A percentile compares a stretch with the other conserved stretches of the same genome.
phyloP scores from a whole-genome alignment of 2,797 vertebrate species.

The Dendrocincla tyrannina region DNA sequence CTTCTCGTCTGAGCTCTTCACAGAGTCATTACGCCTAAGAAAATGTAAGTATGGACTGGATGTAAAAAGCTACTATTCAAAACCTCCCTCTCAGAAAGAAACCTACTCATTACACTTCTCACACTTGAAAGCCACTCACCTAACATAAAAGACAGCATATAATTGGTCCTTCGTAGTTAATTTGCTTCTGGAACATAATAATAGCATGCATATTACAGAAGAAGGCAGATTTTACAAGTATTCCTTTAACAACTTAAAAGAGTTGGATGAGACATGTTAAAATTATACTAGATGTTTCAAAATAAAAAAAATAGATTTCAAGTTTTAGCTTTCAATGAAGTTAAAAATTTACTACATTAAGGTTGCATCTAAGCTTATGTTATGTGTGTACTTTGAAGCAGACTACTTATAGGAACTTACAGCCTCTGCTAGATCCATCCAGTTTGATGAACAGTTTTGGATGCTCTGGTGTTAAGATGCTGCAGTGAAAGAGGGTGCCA shows the following conservation, averaged over 20 bases:
- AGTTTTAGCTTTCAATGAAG: neutral
- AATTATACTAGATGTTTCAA: neutral
- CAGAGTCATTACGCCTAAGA: neutral
- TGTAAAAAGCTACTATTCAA: neutral
- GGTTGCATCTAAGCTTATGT: neutral
- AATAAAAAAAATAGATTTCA: neutral
- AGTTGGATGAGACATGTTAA: neutral
- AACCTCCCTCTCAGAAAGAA: neutral
- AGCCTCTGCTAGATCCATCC: neutral
- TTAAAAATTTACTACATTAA: neutral
- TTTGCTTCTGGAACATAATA: conserved; percentile 9
- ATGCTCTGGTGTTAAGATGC: neutral
- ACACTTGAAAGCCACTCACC: neutral
- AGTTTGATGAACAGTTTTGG: neutral
- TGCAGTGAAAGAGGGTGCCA: neutral
- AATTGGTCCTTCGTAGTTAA: neutral
- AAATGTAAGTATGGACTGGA: neutral
- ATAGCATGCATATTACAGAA: neutral
- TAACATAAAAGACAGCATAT: neutral
- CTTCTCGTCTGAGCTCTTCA: neutral
- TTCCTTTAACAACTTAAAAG: conserved; percentile 3
- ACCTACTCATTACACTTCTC: neutral
- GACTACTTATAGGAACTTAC: neutral
- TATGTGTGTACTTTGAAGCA: neutral
- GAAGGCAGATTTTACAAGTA: conserved; percentile 9